Evolutionary conservation across 2,113 vertebrate species (phyloP), one percentile per base, ranked within the genome.

Genomic region (Pomatorhinus ruficollis): DNA sequence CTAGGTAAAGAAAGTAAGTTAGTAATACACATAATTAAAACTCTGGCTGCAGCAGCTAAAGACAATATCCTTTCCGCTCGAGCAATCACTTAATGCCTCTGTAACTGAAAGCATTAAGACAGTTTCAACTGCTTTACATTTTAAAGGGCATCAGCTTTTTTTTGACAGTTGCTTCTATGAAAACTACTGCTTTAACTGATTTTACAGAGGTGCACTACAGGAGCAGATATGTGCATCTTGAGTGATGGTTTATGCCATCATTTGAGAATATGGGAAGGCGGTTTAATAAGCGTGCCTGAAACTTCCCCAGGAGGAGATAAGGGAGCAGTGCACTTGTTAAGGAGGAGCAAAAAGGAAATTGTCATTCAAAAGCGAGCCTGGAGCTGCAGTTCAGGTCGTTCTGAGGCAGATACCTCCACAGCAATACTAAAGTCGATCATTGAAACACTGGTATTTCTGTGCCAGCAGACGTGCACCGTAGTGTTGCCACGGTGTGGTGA

Each of bases 391-490:
- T 89, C 47, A 87, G 93, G 83, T 91, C 0, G 81, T 96, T 95
- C 92, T 96, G 96, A 97, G 95, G 97, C 96, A 97, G 98, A 98
- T 99, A 99, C 99, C 99, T 99, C 99, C 97, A 99, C 98, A 31
- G 99, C 99, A 97, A 99, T 88, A 98, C 99, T 99, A 98, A 99
- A 99, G 98, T 99, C 99, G 98, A 99, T 97, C 99, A 99, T 99
- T 97, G 99, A 99, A 97, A 99, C 99, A 72, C 99, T 99, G 98
- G 99, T 99, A 98, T 99, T 99, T 97, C 99, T 98, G 96, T 99
- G 99, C 99, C 99, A 99, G 98, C 99, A 99, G 97, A 99, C 99
- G 81, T 99, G 99, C 97, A 99, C 99, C 98, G 99, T 99, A 90
- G 99, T 99, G 98, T 99, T 99, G 98, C 99, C 99, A 95, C 99